Evolutionary conservation across 1,140 invertebrate species (phyloP).

Genomic region (Linepithema humile): DNA sequence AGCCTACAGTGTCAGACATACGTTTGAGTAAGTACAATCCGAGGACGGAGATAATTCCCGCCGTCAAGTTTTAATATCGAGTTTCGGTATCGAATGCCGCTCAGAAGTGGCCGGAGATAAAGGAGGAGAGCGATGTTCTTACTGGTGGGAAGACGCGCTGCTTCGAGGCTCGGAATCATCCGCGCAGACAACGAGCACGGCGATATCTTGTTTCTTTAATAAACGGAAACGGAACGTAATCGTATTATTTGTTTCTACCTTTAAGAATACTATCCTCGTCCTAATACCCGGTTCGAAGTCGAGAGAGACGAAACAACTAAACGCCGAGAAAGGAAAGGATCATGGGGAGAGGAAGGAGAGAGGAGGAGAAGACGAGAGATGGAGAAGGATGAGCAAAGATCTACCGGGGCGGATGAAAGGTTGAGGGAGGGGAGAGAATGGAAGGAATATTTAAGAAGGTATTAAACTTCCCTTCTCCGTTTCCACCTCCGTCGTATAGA

Average conservation of each 20-base stretch:
- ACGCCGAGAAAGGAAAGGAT: slow-evolving; percentile 4
- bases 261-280: slow-evolving; percentile 75
- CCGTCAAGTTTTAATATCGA: slow-evolving; percentile 83
- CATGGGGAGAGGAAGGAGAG: not conserved
- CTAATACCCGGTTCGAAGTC: slow-evolving; percentile 70
- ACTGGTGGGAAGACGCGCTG: slow-evolving; percentile 58
- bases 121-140: slow-evolving; percentile 44
- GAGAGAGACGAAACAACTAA: slow-evolving; percentile 16
- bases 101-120: slow-evolving; percentile 55
- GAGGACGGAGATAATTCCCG: slow-evolving; percentile 76
- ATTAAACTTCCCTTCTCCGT: slow-evolving; percentile 77
- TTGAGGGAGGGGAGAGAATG: slow-evolving; percentile 64
- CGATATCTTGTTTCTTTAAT: slow-evolving; percentile 85
- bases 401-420: slow-evolving; percentile 3
- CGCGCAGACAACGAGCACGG: slow-evolving; percentile 73
- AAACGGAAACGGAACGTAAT: slow-evolving; percentile 85
- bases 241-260: slow-evolving; percentile 85
- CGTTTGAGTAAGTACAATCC: slow-evolving; percentile 71
- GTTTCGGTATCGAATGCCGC: slow-evolving; percentile 80
- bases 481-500: slow-evolving; percentile 53
- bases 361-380: not conserved
- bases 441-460: slow-evolving; percentile 84
- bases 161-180: slow-evolving; percentile 66
- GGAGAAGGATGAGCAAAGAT: slow-evolving; percentile 52
- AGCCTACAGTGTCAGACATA: slow-evolving; percentile 70